Evolutionary conservation across 2,113 vertebrate species (phyloP), one percentile per base, ranked within the genome.

Genomic region (Alligator mississippiensis): DNA sequence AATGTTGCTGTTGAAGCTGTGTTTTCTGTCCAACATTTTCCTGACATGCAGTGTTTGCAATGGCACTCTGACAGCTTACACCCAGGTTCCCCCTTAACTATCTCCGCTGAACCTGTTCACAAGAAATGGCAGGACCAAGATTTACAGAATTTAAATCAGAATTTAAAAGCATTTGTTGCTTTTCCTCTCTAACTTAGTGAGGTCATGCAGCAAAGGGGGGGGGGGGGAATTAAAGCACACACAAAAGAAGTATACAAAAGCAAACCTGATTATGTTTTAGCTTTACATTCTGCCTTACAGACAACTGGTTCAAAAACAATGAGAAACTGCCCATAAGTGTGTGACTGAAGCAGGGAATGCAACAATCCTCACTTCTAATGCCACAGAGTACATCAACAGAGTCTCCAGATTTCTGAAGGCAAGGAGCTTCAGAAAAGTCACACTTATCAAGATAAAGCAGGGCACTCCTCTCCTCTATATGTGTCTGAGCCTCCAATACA

Each of bases 101-200:
- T 90, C 97, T 90, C 93, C 94, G 96, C 96, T 95, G 93, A 96
- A 97, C 84, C 76, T 87, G 87, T 90, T 96, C 84, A 74, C 27
- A 84, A 47, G 66, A 95, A 94, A 93, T 28, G 92, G 77, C 47
- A 95, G 57, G 89, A 92, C 54, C 34, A 54, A 89, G 81, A 92
- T 87, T 95, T 91, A 92, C 80, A 63, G 57, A 88, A 93, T 77
- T 87, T 91, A 83, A 91, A 93, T 88, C 59, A 92, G 34, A 34
- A 34, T 34, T 34, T 34, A 34, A 34, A 34, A 34, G 80, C 17
- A n/a, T 93, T 90, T 96, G 86, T 83, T 90, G 77, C 77, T 95
- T 93, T 93, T 92, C 54, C 1, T 77, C 80, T 86, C 93, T 92
- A 91, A 95, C 63, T 95, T 90, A 93, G 84, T 78, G 85, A 91